phyloP scores from a whole-genome alignment of 2,888 invertebrate genomes.

The Ctenicera cuprea region DNA sequence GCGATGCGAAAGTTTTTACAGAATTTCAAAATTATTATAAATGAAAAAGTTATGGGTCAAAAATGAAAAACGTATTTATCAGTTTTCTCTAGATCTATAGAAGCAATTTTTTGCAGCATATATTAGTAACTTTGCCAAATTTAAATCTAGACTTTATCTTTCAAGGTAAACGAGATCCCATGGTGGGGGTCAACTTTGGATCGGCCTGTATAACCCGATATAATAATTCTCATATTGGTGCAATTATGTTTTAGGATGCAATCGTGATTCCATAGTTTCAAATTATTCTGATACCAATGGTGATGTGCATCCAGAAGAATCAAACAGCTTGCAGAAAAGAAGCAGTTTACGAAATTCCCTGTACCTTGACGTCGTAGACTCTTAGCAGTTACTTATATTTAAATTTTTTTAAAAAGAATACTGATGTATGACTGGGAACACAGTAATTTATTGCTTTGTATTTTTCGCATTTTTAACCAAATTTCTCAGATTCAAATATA shows the following conservation, averaged over 20 bases:
- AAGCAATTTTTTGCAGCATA: no score
- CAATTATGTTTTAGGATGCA: slow-evolving; percentile 12
- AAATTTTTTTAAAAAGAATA: background rate
- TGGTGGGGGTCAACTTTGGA: no score
- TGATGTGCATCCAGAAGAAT: slow-evolving; percentile 39
- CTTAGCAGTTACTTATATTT: slow-evolving; percentile 29
- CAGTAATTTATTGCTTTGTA: slow-evolving; percentile 19
- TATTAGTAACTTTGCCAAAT: no score
- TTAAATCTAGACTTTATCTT: no score
- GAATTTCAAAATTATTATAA: no score
- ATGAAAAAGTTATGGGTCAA: no score
- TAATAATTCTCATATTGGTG: no score
- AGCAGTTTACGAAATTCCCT: slow-evolving; percentile 44
- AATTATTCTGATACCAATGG: slow-evolving; percentile 45
- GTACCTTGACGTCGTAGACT: slow-evolving; percentile 44
- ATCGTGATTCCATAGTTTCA: slow-evolving; percentile 13
- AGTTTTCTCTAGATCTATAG: no score
- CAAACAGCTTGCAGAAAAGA: slow-evolving; percentile 47
- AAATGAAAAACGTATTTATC: no score
- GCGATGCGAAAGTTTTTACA: no score
- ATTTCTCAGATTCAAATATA: background rate
- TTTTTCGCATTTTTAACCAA: background rate
- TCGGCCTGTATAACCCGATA: no score
- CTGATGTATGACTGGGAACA: background rate
- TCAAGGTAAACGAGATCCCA: no score